Conservation (phyloP, 1,140 invertebrate species). For the Lepidurus couesii region DNA sequence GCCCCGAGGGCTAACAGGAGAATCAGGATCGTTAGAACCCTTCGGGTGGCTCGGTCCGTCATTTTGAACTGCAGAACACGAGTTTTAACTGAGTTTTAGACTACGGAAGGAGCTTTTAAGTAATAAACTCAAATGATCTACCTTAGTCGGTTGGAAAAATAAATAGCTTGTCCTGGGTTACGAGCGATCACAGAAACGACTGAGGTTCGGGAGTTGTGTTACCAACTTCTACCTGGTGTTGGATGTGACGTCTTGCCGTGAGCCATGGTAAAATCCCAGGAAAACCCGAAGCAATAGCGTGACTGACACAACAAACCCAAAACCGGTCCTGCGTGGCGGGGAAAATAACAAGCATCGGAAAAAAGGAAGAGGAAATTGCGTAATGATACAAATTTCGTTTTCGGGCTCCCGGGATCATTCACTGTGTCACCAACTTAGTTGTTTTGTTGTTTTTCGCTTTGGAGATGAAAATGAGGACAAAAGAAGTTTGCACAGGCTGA, state of each 20-base stretch:
- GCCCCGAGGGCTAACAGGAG: background rate
- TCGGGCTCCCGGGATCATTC: background rate
- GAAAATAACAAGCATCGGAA: background rate
- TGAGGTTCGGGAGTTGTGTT: background rate
- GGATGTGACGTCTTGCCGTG: conserved; percentile 20
- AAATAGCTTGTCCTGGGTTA: background rate
- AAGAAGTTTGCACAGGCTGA: too few species aligned
- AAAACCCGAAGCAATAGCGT: background rate
- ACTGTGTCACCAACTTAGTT: background rate
- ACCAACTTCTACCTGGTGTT: conserved; percentile 5
- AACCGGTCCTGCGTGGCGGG: background rate
- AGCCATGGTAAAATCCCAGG: background rate
- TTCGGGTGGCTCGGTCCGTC: background rate
- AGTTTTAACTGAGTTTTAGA: background rate
- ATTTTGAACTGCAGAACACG: background rate
- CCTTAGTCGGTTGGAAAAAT: background rate
- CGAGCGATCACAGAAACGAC: conserved; percentile 4
- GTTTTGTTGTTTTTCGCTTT: too few species aligned
- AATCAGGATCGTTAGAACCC: background rate
- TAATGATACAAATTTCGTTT: background rate
- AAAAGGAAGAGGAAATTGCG: conserved; percentile 7
- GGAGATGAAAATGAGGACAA: too few species aligned
- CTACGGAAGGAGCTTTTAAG: background rate
- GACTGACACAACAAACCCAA: conserved; percentile 16
- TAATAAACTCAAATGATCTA: background rate